Base-by-base conservation (phyloP, 1,140 invertebrate species). In the Belonocnema kinseyi region DNA sequence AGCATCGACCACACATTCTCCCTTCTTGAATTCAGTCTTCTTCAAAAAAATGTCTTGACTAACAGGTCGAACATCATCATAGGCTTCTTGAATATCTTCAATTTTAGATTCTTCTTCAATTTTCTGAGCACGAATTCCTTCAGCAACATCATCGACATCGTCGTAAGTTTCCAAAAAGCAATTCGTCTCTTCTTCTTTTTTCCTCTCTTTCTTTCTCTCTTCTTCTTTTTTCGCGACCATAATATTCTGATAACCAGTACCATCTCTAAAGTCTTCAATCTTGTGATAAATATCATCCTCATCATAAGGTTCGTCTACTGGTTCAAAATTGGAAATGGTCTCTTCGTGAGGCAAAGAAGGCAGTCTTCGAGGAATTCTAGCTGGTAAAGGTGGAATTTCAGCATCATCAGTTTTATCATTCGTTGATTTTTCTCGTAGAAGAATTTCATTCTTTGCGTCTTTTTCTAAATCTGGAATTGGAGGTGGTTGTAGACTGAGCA, bases 171-270 rank as follows among this genome's bases (percentile, higher is more conserved):
- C 79, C 3, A 46, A 33, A n/a, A n/a, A 66, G n/a, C 21, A n/a
- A 33, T 73, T 76, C n/a, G 50, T 72, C 13, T 53, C 95, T 52
- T 82, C 94, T 3, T 83, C 86, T 11, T 53, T 95, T 52, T 81
- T 94, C 5, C 83, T 86, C 33, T 85, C 91, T 52, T 50, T 54
- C 73, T 77, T 56, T 16, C 70, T 79, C 19, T 76, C 50, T 17
- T 72, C 74, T 14, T 33, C 72, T 72, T 80, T 74, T 19, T 82
- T 73, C 3, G 61, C 16, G 1, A 81, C 74, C 72, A 77, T 79
- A 14, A 72, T 86, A 79, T 89, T 90, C 33, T 86, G 85, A 77
- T 90, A 90, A 16, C 74, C 77, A 12, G n/a, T 73, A 2, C 80
- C 78, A 3, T 85, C 80, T 6, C 73, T 76, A 14, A 89, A 72